Conservation (phyloP, 2,797 vertebrate genomes). For the Gymnothorax reevesii region DNA sequence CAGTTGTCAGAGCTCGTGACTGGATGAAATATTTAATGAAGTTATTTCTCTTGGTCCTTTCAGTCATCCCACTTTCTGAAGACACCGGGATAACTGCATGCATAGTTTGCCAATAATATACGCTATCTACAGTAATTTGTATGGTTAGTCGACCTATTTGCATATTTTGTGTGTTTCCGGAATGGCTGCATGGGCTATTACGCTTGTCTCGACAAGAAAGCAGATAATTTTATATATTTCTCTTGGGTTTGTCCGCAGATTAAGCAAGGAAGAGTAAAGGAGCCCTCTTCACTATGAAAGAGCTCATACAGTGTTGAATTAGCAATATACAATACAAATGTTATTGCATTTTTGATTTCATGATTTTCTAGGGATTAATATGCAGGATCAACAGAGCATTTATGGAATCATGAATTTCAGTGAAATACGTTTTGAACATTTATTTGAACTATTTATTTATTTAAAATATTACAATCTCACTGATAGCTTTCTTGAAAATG, state of each 20-base stretch:
- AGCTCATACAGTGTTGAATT: background rate
- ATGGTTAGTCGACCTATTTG: background rate
- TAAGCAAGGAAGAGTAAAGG: constrained; percentile 18
- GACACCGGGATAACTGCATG: background rate
- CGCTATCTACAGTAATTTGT: background rate
- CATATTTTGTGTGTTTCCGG: background rate
- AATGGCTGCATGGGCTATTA: background rate
- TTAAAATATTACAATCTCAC: background rate
- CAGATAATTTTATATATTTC: constrained; percentile 8
- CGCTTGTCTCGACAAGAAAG: background rate
- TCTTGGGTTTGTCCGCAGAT: background rate
- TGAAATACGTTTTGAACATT: background rate
- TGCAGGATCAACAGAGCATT: background rate
- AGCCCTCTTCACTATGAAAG: constrained; percentile 15
- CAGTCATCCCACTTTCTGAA: background rate
- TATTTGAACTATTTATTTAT: background rate
- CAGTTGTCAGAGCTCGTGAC: background rate
- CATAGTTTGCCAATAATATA: background rate
- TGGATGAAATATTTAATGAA: constrained; percentile 8
- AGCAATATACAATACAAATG: background rate
- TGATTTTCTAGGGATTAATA: background rate
- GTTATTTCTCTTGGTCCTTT: background rate
- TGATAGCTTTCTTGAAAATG: background rate
- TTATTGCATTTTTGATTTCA: background rate
- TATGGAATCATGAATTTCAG: background rate